Conservation (phyloP, 2,888 invertebrate species). For the Mythimna pallens region DNA sequence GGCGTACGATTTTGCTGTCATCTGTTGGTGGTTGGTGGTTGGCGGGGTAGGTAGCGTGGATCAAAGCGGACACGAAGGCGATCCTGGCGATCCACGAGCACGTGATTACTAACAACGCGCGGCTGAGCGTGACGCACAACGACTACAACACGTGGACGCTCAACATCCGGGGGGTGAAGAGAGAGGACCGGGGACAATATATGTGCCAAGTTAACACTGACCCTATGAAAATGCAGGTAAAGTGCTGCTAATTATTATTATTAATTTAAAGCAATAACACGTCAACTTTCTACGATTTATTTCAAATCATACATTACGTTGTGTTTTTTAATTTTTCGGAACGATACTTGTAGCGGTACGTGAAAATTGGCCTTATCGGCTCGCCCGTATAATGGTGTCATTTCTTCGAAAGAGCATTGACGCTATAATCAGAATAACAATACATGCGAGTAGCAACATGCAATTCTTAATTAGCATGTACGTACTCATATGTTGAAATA, state of each 20-base stretch:
- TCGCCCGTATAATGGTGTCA: slow-evolving; percentile 38
- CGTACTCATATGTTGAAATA: slow-evolving; percentile 3
- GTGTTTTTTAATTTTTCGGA: slow-evolving; percentile 39
- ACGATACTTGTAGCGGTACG: slow-evolving; percentile 23
- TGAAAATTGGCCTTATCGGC: slow-evolving; percentile 30
- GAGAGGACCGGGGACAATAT: slow-evolving; percentile 97
- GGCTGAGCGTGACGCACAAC: slow-evolving; percentile 97
- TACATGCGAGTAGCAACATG: slow-evolving; percentile 28
- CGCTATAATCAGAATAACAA: slow-evolving; percentile 25
- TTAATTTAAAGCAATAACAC: slow-evolving; percentile 37
- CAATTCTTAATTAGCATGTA: slow-evolving; percentile 22
- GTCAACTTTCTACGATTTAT: slow-evolving; percentile 57
- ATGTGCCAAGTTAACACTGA: slow-evolving; percentile 99
- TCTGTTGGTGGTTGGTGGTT: slow-evolving; percentile 40
- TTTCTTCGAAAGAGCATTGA: slow-evolving; percentile 40
- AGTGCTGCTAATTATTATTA: slow-evolving; percentile 28
- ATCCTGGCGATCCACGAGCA: slow-evolving; percentile 98
- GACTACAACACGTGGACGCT: slow-evolving; percentile 98
- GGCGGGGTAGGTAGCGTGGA: slow-evolving; percentile 96
- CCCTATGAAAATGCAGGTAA: slow-evolving; percentile 98
- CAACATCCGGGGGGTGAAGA: slow-evolving; percentile 95
- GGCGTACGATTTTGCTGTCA: slow-evolving; percentile 57
- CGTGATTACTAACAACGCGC: slow-evolving; percentile 97
- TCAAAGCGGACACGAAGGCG: slow-evolving; percentile 98
- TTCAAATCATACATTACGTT: slow-evolving; percentile 19